Conservation (phyloP, 1,140 invertebrate species). For the Gonatopus flavifemur region DNA sequence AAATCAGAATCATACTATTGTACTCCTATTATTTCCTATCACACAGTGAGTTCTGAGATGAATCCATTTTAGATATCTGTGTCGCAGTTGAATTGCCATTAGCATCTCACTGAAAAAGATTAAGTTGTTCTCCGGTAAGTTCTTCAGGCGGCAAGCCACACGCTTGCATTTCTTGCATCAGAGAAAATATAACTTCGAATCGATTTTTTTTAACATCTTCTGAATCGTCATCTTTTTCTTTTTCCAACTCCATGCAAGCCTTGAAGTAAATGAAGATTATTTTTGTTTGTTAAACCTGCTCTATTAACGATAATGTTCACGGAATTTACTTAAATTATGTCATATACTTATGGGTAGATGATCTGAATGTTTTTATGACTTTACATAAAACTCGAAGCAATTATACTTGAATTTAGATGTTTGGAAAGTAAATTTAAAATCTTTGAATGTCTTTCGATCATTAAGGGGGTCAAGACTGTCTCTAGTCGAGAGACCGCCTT, state of each 20-base stretch:
- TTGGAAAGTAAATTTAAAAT: too few species aligned
- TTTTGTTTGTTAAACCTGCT: not conserved
- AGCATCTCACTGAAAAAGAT: slow-evolving; percentile 38
- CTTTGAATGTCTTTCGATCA: too few species aligned
- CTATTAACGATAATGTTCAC: not conserved
- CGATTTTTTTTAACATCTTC: slow-evolving; percentile 72
- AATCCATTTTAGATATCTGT: too few species aligned
- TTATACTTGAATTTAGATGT: too few species aligned
- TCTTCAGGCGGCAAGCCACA: slow-evolving; percentile 84
- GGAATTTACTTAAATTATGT: not conserved
- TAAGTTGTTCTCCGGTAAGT: slow-evolving; percentile 71
- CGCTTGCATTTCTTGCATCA: slow-evolving; percentile 88
- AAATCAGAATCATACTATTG: too few species aligned
- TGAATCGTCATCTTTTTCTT: slow-evolving; percentile 71
- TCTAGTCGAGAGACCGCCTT: too few species aligned
- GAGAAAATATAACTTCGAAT: slow-evolving; percentile 74
- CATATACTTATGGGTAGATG: too few species aligned
- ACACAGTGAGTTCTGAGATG: too few species aligned
- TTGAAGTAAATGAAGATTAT: slow-evolving; percentile 17
- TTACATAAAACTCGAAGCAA: too few species aligned
- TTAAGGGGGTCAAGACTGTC: too few species aligned
- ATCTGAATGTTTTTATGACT: too few species aligned
- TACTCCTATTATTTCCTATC: too few species aligned
- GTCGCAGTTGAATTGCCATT: slow-evolving; percentile 40
- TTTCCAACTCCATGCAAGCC: slow-evolving; percentile 75